phyloP scores from a whole-genome alignment of 64 coral and sea anemone genomes.

The Stichodactyla mertensii region DNA sequence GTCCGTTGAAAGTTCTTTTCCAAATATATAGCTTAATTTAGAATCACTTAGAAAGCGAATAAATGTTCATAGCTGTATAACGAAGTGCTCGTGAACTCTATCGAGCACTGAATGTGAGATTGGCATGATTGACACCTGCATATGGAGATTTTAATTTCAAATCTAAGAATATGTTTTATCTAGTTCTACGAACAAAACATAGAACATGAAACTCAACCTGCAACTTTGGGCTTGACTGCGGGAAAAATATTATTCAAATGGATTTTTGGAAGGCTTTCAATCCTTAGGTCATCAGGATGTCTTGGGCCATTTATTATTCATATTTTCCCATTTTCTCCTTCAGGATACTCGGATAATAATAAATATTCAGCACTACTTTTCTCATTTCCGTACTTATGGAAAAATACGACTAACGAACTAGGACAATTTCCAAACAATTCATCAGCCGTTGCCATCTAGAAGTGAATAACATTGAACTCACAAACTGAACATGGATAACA shows the following conservation, averaged over 20 bases:
- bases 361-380: conserved; percentile 5
- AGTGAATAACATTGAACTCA: neutral
- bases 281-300: neutral
- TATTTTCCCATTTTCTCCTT: neutral
- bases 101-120: neutral
- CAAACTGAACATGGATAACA: neutral
- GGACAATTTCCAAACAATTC: conserved; percentile 4
- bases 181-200: neutral
- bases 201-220: neutral
- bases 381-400: conserved; percentile 13
- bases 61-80: neutral
- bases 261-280: neutral
- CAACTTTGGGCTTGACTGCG: neutral
- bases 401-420: conserved; percentile 7
- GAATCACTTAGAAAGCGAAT: neutral
- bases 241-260: neutral
- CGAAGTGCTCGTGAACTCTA: neutral
- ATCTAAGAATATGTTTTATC: too few species aligned
- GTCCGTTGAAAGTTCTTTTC: neutral
- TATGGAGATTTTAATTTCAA: too few species aligned
- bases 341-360: conserved; percentile 7
- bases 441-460: neutral
- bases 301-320: neutral
- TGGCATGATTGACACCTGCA: too few species aligned
- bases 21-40: conserved; percentile 5